A percentile compares a stretch with the other conserved stretches of the same genome.
Evolutionary conservation across 2,888 invertebrate genomes (phyloP).

Genomic region (Sarcophaga caerulescens): DNA sequence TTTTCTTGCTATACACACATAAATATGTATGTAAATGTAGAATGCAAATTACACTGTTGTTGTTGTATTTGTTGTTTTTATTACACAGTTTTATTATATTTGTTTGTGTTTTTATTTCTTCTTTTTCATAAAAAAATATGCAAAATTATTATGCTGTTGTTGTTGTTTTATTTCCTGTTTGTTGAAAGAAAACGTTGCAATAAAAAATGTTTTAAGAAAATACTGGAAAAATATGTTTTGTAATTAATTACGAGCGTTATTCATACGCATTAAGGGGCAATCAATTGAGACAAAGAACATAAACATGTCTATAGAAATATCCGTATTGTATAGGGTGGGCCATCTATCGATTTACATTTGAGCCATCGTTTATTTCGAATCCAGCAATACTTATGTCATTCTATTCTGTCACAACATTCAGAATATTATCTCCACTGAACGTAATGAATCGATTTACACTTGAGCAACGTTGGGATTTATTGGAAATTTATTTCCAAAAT

Average conservation of each 20-base stretch:
- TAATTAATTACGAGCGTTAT: slow-evolving; percentile 49
- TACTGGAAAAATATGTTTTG: background rate
- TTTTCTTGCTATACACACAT: slow-evolving; percentile 4
- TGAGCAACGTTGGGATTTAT: no score
- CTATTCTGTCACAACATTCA: no score
- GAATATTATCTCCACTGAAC: no score
- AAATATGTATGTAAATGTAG: slow-evolving; percentile 18
- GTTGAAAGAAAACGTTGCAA: background rate
- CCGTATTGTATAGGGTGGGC: no score
- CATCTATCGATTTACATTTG: no score
- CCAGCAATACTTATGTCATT: no score
- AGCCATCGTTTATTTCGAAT: no score
- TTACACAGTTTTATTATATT: background rate
- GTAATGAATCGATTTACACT: no score
- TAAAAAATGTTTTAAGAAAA: background rate
- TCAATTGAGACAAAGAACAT: slow-evolving; percentile 29
- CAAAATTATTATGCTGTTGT: slow-evolving; percentile 2
- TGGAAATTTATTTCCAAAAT: no score
- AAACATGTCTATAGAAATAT: background rate
- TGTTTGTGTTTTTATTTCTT: background rate
- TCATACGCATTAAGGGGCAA: slow-evolving; percentile 13
- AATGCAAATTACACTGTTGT: slow-evolving; percentile 19
- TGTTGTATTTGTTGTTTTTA: background rate
- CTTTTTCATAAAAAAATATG: slow-evolving; percentile 34
- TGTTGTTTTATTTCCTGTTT: background rate